These are phyloP conservation scores for Aricia artaxerxes DNA, from an alignment of 2,888 invertebrate species.

Conservation along the genomic window DNA sequence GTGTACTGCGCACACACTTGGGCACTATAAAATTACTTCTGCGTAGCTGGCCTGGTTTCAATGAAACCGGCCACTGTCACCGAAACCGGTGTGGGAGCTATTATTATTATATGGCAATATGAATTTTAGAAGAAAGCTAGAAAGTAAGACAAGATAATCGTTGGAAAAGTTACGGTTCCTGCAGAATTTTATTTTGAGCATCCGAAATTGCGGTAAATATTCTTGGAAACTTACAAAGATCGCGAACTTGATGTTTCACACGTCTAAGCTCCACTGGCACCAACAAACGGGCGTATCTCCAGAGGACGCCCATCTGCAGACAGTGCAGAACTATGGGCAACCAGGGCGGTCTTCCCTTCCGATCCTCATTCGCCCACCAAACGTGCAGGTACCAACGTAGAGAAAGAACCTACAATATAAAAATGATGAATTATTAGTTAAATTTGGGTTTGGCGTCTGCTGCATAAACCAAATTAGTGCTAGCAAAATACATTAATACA, in stretches of 20 bases:
- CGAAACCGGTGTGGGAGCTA: too few relatives aligned
- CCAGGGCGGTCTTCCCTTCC: constrained; percentile 69
- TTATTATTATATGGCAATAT: too few relatives aligned
- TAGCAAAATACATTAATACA: constrained; percentile 30
- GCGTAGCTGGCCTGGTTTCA: too few relatives aligned
- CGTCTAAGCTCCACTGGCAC: constrained; percentile 90
- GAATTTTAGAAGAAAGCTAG: not conserved
- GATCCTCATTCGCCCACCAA: constrained; percentile 68
- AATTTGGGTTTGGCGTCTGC: not conserved
- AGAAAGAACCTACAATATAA: constrained; percentile 80
- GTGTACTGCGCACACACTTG: too few relatives aligned
- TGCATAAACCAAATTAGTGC: not conserved
- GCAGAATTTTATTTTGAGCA: too few relatives aligned
- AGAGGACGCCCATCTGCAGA: constrained; percentile 86
- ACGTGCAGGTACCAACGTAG: constrained; percentile 86
- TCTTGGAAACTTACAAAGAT: constrained; percentile 75
- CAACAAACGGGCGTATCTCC: constrained; percentile 91
- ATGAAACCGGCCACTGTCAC: too few relatives aligned
- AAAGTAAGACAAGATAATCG: too few relatives aligned
- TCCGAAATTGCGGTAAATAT: too few relatives aligned
- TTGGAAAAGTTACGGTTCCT: too few relatives aligned
- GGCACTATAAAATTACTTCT: too few relatives aligned
- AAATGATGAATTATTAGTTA: not conserved
- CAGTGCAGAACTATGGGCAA: constrained; percentile 83
- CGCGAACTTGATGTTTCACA: constrained; percentile 91